Percentiles rank a stretch among this genome's conserved stretches.
phyloP scores from a whole-genome alignment of 2,113 vertebrate genomes.

The Centropus bengalensis region DNA sequence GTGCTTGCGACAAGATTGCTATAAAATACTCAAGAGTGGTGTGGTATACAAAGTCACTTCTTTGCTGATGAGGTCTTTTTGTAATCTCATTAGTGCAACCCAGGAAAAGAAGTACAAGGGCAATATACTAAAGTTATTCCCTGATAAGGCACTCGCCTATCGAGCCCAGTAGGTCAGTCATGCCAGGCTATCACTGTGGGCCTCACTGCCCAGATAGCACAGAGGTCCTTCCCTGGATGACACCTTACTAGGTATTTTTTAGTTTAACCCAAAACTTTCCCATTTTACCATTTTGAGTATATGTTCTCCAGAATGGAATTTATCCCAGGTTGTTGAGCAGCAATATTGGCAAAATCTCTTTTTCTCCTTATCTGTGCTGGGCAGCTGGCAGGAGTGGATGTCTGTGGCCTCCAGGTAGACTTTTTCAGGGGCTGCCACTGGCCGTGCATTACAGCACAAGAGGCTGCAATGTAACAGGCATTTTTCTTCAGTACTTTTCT shows the following conservation, averaged over 20 bases:
- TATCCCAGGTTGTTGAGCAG: background rate
- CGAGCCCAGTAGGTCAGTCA: background rate
- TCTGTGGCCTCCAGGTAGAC: background rate
- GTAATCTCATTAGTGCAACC: background rate
- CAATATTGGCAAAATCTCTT: background rate
- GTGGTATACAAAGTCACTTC: background rate
- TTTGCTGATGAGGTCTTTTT: background rate
- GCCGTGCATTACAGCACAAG: fast-evolving
- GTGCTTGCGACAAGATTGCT: background rate
- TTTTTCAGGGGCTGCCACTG: background rate
- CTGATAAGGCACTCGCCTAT: background rate
- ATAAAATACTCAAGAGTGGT: background rate
- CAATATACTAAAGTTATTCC: background rate
- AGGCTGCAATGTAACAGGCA: background rate
- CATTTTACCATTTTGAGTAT: background rate
- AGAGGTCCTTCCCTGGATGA: background rate
- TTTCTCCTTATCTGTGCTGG: background rate
- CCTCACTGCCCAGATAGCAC: background rate
- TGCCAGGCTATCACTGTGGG: background rate
- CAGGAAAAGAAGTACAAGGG: background rate
- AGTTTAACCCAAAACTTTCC: background rate
- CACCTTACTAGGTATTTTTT: background rate
- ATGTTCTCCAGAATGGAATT: background rate
- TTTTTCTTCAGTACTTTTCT: background rate
- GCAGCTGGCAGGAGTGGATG: background rate